A percentile compares a stretch with the other conserved stretches of the same genome.
phyloP scores from a whole-genome alignment of 2,797 vertebrate species.

The Euthynnus affinis region DNA sequence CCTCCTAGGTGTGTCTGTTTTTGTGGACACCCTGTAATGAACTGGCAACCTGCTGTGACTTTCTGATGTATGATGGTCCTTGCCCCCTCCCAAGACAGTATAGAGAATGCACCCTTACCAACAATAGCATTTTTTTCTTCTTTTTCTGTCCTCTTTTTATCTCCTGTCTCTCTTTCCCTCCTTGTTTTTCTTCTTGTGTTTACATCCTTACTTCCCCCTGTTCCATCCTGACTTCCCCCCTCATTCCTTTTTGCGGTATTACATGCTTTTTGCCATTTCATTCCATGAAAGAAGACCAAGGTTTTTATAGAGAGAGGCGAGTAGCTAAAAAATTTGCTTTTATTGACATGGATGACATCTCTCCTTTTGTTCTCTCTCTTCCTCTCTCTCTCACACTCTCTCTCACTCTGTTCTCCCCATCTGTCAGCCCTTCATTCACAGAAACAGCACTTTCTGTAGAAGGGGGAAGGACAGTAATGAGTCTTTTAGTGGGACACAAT shows the following conservation, averaged over 20 bases:
- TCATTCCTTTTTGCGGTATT: constrained; percentile 8
- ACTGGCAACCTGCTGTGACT: neutral
- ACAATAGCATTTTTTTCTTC: neutral
- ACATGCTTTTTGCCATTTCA: constrained; percentile 48
- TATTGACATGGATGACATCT: constrained; percentile 60
- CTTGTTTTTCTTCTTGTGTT: neutral
- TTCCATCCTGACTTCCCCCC: neutral
- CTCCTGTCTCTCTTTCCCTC: neutral
- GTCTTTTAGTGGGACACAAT: constrained; percentile 79
- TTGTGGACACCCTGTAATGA: neutral
- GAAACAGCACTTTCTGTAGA: constrained; percentile 67
- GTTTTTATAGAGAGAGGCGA: constrained; percentile 31
- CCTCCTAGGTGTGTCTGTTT: neutral
- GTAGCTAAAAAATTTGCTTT: constrained; percentile 48
- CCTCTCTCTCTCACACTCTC: constrained; percentile 37
- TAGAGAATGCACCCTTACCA: neutral
- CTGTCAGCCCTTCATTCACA: constrained; percentile 71
- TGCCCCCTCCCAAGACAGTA: neutral
- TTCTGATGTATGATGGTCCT: neutral
- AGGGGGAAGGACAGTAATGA: constrained; percentile 78
- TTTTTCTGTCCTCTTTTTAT: constrained; percentile 6
- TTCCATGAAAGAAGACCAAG: constrained; percentile 49
- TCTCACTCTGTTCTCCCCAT: constrained; percentile 14
- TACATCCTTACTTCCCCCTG: neutral
- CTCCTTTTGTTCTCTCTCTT: constrained; percentile 28